Evolutionary conservation across 2,888 invertebrate species (phyloP).

Genomic region (Merodon equestris): DNA sequence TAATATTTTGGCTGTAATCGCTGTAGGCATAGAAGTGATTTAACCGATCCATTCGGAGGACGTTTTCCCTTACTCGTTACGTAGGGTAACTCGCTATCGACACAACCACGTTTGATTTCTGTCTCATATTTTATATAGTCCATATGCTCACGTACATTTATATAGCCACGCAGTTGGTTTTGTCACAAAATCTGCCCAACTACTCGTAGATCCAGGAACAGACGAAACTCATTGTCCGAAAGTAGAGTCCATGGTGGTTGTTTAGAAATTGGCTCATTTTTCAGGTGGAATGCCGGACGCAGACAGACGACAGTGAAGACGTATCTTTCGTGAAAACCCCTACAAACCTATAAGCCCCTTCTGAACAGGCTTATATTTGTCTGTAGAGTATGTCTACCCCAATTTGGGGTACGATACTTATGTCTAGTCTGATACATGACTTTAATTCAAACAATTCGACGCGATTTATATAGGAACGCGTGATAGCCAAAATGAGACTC

Average conservation of each 20-base stretch:
- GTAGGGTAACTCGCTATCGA: conserved; percentile 87
- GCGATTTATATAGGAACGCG: no score
- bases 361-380: no score
- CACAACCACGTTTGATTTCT: conserved; percentile 79
- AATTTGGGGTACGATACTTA: no score
- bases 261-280: conserved; percentile 84
- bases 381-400: no score
- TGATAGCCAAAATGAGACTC: no score
- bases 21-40: conserved; percentile 96
- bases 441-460: no score
- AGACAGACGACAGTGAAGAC: conserved; percentile 33
- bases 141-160: conserved; percentile 95
- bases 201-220: conserved; percentile 92
- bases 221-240: conserved; percentile 92
- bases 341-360: no score
- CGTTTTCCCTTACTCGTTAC: conserved; percentile 97
- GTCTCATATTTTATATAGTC: conserved; percentile 97
- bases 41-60: conserved; percentile 94
- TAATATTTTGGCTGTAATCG: conserved; percentile 97
- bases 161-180: conserved; percentile 89
- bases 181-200: conserved; percentile 93
- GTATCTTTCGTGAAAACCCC: conserved; percentile 32
- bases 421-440: no score
- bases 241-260: conserved; percentile 88
- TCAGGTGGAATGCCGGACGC: conserved; percentile 85